Percentiles rank a stretch among this genome's conserved stretches.
Conservation (phyloP, 2,888 invertebrate species). For the Sesia bembeciformis region DNA sequence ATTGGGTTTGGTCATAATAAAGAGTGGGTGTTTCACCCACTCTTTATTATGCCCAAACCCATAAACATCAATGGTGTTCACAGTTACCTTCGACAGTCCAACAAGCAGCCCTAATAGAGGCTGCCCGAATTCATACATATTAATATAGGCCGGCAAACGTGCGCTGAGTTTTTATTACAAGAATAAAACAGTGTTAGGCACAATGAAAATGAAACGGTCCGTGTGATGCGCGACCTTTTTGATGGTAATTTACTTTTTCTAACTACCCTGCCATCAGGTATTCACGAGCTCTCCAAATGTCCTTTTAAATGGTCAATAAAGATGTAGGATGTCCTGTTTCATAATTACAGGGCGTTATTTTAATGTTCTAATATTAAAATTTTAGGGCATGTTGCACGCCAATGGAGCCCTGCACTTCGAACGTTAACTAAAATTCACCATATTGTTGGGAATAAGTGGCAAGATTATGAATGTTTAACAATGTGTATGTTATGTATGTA, state of each 20-base stretch:
- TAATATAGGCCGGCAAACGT: constrained; percentile 38
- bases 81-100: not conserved
- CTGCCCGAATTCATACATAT: constrained; percentile 50
- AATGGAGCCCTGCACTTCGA: too few species aligned
- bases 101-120: constrained; percentile 19
- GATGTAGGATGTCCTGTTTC: not conserved
- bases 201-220: constrained; percentile 46
- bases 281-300: not conserved
- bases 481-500: too few species aligned
- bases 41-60: not conserved
- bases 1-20: too few species aligned
- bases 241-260: constrained; percentile 33
- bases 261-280: not conserved
- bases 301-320: not conserved
- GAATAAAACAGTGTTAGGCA: constrained; percentile 39
- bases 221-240: constrained; percentile 34
- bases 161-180: constrained; percentile 38
- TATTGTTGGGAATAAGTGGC: too few species aligned
- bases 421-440: too few species aligned
- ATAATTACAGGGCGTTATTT: not conserved
- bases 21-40: not conserved
- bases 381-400: too few species aligned
- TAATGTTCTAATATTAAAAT: too few species aligned
- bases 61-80: not conserved
- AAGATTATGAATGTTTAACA: too few species aligned